These are phyloP conservation scores for Leucophora obtusa DNA, from an alignment of 2,888 invertebrate genomes.

Conservation along the genomic window DNA sequence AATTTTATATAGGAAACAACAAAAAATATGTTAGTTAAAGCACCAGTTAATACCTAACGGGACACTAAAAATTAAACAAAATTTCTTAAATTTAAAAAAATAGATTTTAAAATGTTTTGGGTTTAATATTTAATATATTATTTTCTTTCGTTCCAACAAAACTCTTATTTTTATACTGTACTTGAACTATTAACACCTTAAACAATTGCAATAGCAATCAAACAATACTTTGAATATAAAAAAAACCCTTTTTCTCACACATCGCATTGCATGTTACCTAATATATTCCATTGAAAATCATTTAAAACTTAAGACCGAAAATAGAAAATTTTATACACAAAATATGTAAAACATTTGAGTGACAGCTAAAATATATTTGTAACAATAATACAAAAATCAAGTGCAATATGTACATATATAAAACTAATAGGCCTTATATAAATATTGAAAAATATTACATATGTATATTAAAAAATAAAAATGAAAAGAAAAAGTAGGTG, in stretches of 20 bases:
- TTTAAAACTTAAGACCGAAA: conserved; percentile 44
- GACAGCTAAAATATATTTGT: conserved; percentile 47
- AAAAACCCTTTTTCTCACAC: conserved; percentile 40
- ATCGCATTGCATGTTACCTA: conserved; percentile 45
- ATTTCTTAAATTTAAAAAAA: no score
- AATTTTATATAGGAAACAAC: no score
- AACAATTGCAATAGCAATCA: conserved; percentile 31
- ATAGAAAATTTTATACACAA: neutral
- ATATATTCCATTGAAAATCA: conserved; percentile 51
- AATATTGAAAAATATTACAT: conserved; percentile 35
- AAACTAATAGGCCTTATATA: conserved; percentile 24
- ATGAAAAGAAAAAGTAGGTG: conserved; percentile 50
- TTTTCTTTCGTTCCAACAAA: neutral
- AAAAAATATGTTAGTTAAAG: no score
- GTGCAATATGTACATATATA: conserved; percentile 27
- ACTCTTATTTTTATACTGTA: conserved; percentile 12
- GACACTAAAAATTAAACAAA: no score
- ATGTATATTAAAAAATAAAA: conserved; percentile 35
- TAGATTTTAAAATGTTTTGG: no score
- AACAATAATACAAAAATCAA: conserved; percentile 43
- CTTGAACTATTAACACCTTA: conserved; percentile 57
- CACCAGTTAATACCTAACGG: no score
- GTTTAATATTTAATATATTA: no score
- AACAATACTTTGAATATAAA: conserved; percentile 13
- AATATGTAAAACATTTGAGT: conserved; percentile 46